Conservation (phyloP, 2,113 vertebrate genomes). For the Reinhardtius hippoglossoides region DNA sequence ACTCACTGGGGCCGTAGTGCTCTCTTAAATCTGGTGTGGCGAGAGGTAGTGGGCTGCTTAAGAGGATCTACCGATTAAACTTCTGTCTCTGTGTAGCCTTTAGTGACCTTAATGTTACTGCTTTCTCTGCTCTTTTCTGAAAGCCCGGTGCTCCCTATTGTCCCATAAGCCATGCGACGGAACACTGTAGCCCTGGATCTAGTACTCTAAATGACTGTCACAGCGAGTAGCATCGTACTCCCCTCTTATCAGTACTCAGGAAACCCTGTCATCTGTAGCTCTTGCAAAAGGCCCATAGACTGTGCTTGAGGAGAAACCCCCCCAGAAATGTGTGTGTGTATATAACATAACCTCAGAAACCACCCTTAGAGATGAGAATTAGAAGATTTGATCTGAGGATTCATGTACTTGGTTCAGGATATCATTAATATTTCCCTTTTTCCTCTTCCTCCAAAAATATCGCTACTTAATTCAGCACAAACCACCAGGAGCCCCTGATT, state of each 20-base stretch:
- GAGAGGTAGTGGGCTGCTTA: conserved; percentile 23
- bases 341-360: conserved; percentile 21
- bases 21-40: conserved; percentile 38
- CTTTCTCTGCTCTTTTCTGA: conserved; percentile 41
- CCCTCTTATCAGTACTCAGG: conserved; percentile 69
- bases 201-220: conserved; percentile 61
- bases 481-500: conserved; percentile 50
- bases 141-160: conserved; percentile 45
- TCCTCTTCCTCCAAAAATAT: not conserved
- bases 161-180: conserved; percentile 64
- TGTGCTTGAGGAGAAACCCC: not conserved
- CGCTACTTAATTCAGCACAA: conserved; percentile 58
- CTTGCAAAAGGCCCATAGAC: conserved; percentile 3
- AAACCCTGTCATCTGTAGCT: conserved; percentile 40
- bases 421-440: not conserved
- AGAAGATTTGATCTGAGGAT: conserved; percentile 1
- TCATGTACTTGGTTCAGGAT: conserved; percentile 7
- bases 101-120: conserved; percentile 52
- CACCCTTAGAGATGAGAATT: not conserved
- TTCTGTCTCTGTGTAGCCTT: conserved; percentile 52
- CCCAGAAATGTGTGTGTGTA: not conserved
- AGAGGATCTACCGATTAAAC: conserved; percentile 70
- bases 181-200: conserved; percentile 58
- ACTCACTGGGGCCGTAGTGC: conserved; percentile 50
- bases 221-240: conserved; percentile 30